Evolutionary conservation across 2,797 vertebrate species (phyloP), one percentile per base, ranked within the genome.

Genomic region (Sus cebifrons): DNA sequence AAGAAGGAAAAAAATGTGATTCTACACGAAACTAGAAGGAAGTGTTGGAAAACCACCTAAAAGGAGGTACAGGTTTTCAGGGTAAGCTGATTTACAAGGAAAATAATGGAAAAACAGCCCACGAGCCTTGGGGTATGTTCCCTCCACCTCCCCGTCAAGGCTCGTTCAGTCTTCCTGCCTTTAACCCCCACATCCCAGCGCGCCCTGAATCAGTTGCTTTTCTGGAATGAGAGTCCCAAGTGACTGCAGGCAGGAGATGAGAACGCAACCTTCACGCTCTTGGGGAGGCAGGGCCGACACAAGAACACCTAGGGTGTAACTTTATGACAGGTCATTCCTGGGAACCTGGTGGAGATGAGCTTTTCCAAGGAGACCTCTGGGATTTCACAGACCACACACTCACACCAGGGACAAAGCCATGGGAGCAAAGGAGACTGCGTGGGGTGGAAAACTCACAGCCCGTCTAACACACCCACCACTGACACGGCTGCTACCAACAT

Each of bases 251-350:
- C 36, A 49, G 25, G 32, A 52, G 52, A 8, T 0, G 11, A 12
- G 62, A 15, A 17, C 5, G 3, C 8, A n/a, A 11, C 16, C 0
- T 0, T 29, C 15, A 3, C 0, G 7, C 60, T 14, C 23, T 2
- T 6, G 36, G 25, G 9, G 44, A 16, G 4, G 13, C 20, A 1
- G 8, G 16, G 89, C 16, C 1, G 0, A 7, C 0, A 10, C 1
- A 1, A 29, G 16, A 10, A 2, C 68, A 44, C 0, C 65, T 6
- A 2, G 58, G 21, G 32, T 25, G 0, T 5, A 15, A 58, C 52
- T 23, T 0, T 14, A 27, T 3, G 7, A 52, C 8, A 52, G 6
- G 6, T 5, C 5, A 44, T 10, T 27, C 13, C 23, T 49, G 29
- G 40, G 21, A 78, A 64, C 14, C 15, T 6, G 29, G 27, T 16